phyloP scores from a whole-genome alignment of 2,888 invertebrate species.

The Crematogaster levior region DNA sequence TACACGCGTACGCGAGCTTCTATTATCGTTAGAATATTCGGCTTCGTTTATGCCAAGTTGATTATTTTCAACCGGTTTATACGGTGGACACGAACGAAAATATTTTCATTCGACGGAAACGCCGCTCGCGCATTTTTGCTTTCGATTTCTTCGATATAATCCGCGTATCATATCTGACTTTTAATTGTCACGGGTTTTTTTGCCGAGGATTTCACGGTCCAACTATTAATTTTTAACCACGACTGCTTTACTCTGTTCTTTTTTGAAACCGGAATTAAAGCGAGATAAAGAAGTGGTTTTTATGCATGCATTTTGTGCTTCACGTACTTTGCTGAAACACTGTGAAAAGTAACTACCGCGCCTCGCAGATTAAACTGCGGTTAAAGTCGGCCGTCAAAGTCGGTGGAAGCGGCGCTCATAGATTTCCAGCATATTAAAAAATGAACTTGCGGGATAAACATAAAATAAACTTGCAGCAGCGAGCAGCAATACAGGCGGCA shows the following conservation, averaged over 20 bases:
- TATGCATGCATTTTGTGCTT: conserved; percentile 12
- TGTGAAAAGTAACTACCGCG: conserved; percentile 1
- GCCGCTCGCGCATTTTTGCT: conserved; percentile 1
- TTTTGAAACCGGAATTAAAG: background rate
- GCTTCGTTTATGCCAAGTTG: conserved; percentile 17
- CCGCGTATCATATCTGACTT: background rate
- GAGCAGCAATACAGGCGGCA: conserved; percentile 3
- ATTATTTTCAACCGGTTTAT: conserved; percentile 41
- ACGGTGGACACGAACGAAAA: conserved; percentile 17
- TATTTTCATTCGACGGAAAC: conserved; percentile 25
- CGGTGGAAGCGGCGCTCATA: conserved; percentile 7
- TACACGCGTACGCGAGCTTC: conserved; percentile 29
- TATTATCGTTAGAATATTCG: conserved; percentile 50
- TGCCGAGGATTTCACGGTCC: background rate
- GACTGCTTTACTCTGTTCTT: background rate
- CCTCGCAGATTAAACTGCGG: conserved; percentile 10
- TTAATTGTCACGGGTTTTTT: background rate
- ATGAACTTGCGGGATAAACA: conserved; percentile 11
- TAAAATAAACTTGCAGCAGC: conserved; percentile 28
- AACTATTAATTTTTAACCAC: background rate
- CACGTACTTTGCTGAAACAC: background rate
- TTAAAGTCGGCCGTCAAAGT: conserved; percentile 19
- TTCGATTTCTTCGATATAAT: conserved; percentile 15
- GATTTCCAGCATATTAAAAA: conserved; percentile 36
- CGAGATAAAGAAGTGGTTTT: background rate